Percentiles rank a stretch among this genome's conserved stretches.
Evolutionary conservation across 2,797 vertebrate species (phyloP).

Genomic region (Cuniculus paca): DNA sequence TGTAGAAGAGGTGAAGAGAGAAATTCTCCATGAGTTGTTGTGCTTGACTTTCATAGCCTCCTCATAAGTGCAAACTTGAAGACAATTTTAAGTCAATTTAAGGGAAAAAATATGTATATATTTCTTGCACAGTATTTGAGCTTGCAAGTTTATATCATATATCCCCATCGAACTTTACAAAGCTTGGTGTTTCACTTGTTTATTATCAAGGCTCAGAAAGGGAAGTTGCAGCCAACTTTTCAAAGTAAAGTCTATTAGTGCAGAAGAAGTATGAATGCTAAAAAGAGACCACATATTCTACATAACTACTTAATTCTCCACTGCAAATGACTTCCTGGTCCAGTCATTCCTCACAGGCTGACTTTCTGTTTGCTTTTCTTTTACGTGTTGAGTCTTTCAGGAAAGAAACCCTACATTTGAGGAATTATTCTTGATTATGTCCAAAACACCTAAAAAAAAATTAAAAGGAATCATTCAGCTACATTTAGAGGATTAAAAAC

Average conservation of each 20-base stretch:
- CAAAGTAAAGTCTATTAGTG: not conserved
- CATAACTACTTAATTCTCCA: not conserved
- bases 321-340: not conserved
- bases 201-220: not conserved
- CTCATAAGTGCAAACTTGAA: not conserved
- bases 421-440: constrained; percentile 41
- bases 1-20: not conserved
- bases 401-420: constrained; percentile 15
- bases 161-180: not conserved
- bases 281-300: not conserved
- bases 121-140: not conserved
- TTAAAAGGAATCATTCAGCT: not conserved
- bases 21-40: too few species aligned
- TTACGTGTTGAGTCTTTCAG: constrained; percentile 38
- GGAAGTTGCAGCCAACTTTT: not conserved
- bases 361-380: constrained; percentile 34
- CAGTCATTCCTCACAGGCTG: constrained; percentile 15
- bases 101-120: not conserved
- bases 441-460: constrained; percentile 1
- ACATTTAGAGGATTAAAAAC: not conserved
- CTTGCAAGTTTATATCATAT: not conserved
- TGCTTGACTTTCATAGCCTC: not conserved
- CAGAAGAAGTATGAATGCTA: not conserved
- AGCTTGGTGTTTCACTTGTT: not conserved
- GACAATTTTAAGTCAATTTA: not conserved